These are phyloP conservation scores for Anadara kagoshimensis DNA, from an alignment of 1,140 invertebrate genomes.

Conservation along the genomic window DNA sequence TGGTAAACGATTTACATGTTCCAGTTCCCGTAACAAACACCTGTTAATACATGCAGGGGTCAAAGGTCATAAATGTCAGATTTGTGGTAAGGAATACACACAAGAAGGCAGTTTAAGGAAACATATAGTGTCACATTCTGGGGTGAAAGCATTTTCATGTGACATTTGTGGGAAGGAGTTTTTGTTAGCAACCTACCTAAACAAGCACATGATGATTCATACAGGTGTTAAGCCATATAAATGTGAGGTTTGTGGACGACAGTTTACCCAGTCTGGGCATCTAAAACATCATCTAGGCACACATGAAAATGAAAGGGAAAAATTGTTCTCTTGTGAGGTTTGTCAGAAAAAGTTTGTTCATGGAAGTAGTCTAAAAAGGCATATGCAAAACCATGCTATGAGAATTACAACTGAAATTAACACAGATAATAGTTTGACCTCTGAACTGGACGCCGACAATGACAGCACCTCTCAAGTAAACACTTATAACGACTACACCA, in stretches of 20 bases:
- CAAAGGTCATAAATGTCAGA: constrained; percentile 87
- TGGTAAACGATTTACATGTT: constrained; percentile 78
- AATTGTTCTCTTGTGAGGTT: constrained; percentile 25
- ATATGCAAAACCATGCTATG: constrained; percentile 22
- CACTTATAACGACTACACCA: too few species aligned
- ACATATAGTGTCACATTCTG: constrained; percentile 83
- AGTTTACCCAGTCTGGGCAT: constrained; percentile 79
- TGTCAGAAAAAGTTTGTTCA: constrained; percentile 38
- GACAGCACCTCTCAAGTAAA: too few species aligned
- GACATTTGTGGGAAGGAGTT: constrained; percentile 39
- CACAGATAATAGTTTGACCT: too few species aligned
- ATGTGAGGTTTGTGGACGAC: constrained; percentile 77
- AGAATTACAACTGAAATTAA: too few species aligned
- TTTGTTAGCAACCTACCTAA: constrained; percentile 18
- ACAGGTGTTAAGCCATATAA: constrained; percentile 88
- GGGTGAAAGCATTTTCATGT: constrained; percentile 21
- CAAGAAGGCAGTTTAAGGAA: constrained; percentile 82
- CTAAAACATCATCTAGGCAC: constrained; percentile 78
- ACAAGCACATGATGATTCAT: constrained; percentile 28
- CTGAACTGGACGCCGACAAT: too few species aligned
- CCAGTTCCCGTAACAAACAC: constrained; percentile 80
- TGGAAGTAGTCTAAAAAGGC: constrained; percentile 18
- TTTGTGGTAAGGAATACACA: constrained; percentile 91
- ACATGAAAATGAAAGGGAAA: constrained; percentile 71
- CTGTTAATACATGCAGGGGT: constrained; percentile 75